Evolutionary conservation across 2,113 vertebrate genomes (phyloP).

Genomic region (Lethenteron camtschaticum): DNA sequence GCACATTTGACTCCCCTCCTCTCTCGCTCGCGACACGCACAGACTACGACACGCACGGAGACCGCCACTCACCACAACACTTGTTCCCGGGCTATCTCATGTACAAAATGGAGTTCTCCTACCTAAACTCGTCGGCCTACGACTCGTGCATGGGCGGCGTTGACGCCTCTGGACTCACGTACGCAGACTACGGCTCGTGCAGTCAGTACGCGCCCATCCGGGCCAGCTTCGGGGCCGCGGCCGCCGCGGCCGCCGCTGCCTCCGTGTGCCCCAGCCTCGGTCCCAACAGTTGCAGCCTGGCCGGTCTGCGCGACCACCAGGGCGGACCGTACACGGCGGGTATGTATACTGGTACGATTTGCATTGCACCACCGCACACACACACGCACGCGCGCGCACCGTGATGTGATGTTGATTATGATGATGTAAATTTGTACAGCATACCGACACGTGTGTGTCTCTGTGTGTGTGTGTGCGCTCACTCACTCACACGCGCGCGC

Average conservation of each 20-base stretch:
- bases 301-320: constrained; percentile 78
- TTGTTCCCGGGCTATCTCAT: background rate
- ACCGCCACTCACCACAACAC: background rate
- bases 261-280: constrained; percentile 95
- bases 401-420: too few species aligned
- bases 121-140: constrained; percentile 99
- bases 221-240: constrained; percentile 95
- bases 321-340: constrained; percentile 99
- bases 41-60: background rate
- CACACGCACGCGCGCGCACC: too few species aligned
- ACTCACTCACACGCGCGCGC: too few species aligned
- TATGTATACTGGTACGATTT: constrained; percentile 31
- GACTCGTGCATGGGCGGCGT: constrained; percentile 99
- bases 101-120: constrained; percentile 90
- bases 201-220: constrained; percentile 99
- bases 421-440: too few species aligned
- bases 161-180: constrained; percentile 97
- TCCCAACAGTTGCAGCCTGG: constrained; percentile 94
- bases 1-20: background rate
- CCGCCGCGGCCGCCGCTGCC: constrained; percentile 35
- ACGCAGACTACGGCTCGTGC: constrained; percentile 99
- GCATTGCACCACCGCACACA: too few species aligned
- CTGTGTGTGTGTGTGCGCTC: too few species aligned
- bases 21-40: background rate
- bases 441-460: too few species aligned